These are phyloP conservation scores for Onchidella celtica DNA, from an alignment of 2,888 invertebrate species.

Conservation along the genomic window DNA sequence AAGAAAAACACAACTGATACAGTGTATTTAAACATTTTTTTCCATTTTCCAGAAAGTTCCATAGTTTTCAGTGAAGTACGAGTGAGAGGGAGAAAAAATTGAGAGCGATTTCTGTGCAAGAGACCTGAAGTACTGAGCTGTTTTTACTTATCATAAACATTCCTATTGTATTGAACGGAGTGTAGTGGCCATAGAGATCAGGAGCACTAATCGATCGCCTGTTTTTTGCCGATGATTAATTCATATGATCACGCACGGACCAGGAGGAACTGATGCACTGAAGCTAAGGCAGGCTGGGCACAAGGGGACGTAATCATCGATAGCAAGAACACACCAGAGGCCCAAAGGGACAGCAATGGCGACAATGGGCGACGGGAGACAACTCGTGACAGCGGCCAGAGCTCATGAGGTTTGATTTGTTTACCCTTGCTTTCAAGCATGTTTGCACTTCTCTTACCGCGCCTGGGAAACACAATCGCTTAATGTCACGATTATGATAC, in stretches of 20 bases:
- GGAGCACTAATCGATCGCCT: conserved; percentile 25
- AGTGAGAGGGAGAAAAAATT: too few species aligned
- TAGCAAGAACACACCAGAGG: neutral
- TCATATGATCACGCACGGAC: conserved; percentile 15
- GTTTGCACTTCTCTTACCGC: neutral
- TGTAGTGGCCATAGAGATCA: neutral
- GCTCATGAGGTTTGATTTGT: neutral
- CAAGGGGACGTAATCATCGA: neutral
- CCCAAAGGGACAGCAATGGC: neutral
- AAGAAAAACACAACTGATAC: too few species aligned
- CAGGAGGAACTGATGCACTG: neutral
- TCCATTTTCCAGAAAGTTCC: too few species aligned
- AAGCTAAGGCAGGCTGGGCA: neutral
- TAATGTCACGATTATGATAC: neutral
- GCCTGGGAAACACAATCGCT: neutral
- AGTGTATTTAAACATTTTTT: too few species aligned
- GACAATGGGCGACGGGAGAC: neutral
- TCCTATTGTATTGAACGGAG: too few species aligned
- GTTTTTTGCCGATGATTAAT: conserved; percentile 27
- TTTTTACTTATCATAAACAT: too few species aligned
- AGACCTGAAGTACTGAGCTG: too few species aligned
- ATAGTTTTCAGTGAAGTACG: too few species aligned
- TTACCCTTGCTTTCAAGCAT: conserved; percentile 13
- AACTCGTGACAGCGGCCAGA: neutral
- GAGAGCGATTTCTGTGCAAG: too few species aligned